Base-by-base conservation (phyloP, 1,140 invertebrate genomes). In the Lordiphosa stackelbergi region DNA sequence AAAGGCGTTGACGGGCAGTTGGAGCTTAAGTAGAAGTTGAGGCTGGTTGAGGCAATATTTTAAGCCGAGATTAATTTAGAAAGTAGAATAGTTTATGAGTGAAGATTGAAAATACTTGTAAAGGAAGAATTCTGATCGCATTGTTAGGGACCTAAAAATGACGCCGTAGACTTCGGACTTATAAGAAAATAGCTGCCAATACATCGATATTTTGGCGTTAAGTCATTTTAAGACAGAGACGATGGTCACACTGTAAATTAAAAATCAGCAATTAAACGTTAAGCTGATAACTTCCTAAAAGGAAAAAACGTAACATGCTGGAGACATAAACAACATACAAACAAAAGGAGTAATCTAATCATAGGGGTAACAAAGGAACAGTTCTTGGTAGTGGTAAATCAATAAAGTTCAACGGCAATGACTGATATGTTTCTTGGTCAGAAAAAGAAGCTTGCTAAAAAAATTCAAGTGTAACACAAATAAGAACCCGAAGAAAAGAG, bases 1-100 rank as follows among this genome's bases (percentile, higher is more conserved):
- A 31, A 31, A 31, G 7, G 22, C 10, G 62, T 63, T 72, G 74
- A 79, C 74, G 74, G 70, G 74, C 71, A 75, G 78, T 57, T 61
- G 46, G n/a, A n/a, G n/a, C n/a, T n/a, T n/a, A n/a, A n/a, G n/a
- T n/a, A n/a, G n/a, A n/a, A n/a, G n/a, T n/a, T n/a, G n/a, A n/a
- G n/a, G n/a, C n/a, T n/a, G n/a, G n/a, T n/a, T n/a, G n/a, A n/a
- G n/a, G n/a, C n/a, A n/a, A n/a, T n/a, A n/a, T n/a, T n/a, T n/a
- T n/a, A n/a, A n/a, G n/a, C n/a, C n/a, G n/a, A n/a, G n/a, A n/a
- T n/a, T n/a, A n/a, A n/a, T n/a, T n/a, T n/a, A n/a, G n/a, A n/a
- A n/a, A n/a, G n/a, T n/a, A n/a, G n/a, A n/a, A n/a, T n/a, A n/a
- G n/a, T n/a, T n/a, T n/a, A n/a, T n/a, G n/a, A n/a, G n/a, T n/a